These are phyloP conservation scores for Carlito syrichta DNA, from an alignment of 2,113 vertebrate genomes.

Conservation along the genomic window DNA sequence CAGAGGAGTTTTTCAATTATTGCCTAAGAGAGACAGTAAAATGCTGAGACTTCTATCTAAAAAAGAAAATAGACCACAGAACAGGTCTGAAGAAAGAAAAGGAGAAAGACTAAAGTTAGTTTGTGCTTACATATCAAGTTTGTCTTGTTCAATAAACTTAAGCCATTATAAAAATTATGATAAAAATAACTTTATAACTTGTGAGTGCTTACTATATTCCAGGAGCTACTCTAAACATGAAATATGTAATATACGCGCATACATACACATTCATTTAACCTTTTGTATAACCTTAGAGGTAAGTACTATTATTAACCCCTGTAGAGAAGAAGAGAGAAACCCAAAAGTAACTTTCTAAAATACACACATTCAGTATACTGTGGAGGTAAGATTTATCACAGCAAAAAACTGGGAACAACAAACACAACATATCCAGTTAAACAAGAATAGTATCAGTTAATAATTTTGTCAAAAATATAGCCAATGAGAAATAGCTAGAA, in stretches of 20 bases:
- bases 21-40: neutral
- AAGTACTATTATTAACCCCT: neutral
- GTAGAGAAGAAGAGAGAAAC: neutral
- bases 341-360: neutral
- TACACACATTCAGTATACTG: neutral
- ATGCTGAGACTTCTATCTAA: neutral
- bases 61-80: neutral
- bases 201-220: neutral
- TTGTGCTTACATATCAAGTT: neutral
- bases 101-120: neutral
- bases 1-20: neutral
- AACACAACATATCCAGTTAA: neutral
- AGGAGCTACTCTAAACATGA: neutral
- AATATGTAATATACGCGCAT: neutral
- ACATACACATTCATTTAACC: neutral
- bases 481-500: neutral
- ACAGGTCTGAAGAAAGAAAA: neutral
- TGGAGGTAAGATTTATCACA: neutral
- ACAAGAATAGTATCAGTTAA: neutral
- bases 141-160: neutral
- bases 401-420: neutral
- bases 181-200: neutral
- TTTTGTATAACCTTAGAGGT: neutral
- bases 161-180: neutral
- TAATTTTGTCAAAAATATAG: slow-evolving; percentile 16